Evolutionary conservation across 2,888 invertebrate genomes (phyloP), one percentile per base, ranked within the genome.

Genomic region (Cybosia mesomella): DNA sequence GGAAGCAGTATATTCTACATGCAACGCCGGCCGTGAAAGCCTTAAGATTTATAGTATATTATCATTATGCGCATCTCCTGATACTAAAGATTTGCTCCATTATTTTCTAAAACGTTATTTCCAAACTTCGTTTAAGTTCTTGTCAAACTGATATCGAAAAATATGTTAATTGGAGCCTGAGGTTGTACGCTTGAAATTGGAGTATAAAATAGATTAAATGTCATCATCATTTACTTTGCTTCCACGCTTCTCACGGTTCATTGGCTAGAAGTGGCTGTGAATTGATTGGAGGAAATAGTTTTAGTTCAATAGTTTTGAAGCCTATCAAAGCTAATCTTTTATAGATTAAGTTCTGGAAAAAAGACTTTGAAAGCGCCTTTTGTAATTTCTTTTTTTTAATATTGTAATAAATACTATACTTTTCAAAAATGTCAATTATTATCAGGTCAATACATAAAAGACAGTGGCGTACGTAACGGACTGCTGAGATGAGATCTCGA

Each of bases 121-220:
- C 5, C n/a, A n/a, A 36, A 70, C 8, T n/a, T 21, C 55, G n/a
- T 15, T 58, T 21, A n/a, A 32, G 54, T 43, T 43, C 57, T 57
- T n/a, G n/a, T 21, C 13, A 69, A 63, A n/a, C 55, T 61, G 58
- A 63, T 67, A 67, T 78, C 69, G 59, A 67, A 69, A 76, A 75
- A 70, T 75, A 75, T 75, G 72, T 36, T 64, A 72, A 75, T 68
- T n/a, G 22, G 18, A 53, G 32, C 49, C 10, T n/a, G 65, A 11
- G 36, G 60, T 71, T 66, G 58, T 69, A 66, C 64, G 21, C 39
- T 68, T 28, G 39, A 69, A 74, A 78, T 69, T 68, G 59, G 62
- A 78, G 75, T 78, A 64, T 71, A 70, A 63, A 76, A 58, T 67
- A 49, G 54, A 5, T 54, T 55, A 22, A 66, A 54, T 66, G 57